Percentiles rank a stretch among this genome's conserved stretches.
Evolutionary conservation across 2,113 vertebrate species (phyloP).

Genomic region (Perca fluviatilis): DNA sequence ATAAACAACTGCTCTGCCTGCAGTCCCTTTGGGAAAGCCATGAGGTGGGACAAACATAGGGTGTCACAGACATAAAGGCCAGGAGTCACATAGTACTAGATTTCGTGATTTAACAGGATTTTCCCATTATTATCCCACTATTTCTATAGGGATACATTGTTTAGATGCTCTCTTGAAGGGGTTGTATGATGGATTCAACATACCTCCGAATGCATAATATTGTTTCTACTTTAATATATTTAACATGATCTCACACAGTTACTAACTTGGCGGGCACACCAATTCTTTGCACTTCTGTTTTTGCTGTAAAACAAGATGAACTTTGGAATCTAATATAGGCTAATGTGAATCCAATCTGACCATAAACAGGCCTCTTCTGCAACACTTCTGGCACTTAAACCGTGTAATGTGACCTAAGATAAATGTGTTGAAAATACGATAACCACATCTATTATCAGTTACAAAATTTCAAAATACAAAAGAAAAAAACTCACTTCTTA

Average conservation of each 20-base stretch:
- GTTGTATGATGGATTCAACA: background rate
- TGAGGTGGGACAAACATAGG: background rate
- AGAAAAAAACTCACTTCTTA: conserved; percentile 90
- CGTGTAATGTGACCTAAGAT: background rate
- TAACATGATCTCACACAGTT: background rate
- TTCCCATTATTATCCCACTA: background rate
- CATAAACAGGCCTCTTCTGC: background rate
- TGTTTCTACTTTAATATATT: background rate
- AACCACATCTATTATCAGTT: background rate
- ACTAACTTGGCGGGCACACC: background rate
- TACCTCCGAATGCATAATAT: background rate
- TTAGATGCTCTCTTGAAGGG: background rate
- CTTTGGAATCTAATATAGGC: background rate
- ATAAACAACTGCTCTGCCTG: conserved; percentile 1
- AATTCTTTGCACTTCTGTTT: background rate
- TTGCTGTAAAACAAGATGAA: background rate
- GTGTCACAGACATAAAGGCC: background rate
- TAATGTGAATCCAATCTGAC: background rate
- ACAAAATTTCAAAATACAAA: background rate
- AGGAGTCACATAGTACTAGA: background rate
- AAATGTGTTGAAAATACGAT: background rate
- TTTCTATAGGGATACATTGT: background rate
- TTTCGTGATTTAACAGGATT: background rate
- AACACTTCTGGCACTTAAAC: background rate
- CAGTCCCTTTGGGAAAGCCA: background rate